A percentile compares a stretch with the other conserved stretches of the same genome.
Conservation (phyloP, 2,888 invertebrate species). For the Cyaniris semiargus region DNA sequence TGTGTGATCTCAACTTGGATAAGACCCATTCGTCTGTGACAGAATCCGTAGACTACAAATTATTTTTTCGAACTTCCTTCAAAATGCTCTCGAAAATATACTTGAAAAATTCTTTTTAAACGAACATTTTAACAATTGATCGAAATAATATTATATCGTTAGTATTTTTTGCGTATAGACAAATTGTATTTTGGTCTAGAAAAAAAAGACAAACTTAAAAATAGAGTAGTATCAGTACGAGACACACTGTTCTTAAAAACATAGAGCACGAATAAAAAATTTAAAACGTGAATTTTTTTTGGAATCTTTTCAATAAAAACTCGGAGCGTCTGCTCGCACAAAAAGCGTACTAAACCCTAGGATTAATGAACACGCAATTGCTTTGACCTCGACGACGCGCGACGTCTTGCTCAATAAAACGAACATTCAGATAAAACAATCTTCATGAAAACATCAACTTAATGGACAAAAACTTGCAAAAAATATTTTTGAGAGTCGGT, state of each 20-base stretch:
- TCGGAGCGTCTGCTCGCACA: not conserved
- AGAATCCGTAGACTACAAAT: not conserved
- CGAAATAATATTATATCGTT: too few relatives aligned
- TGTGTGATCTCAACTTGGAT: not conserved
- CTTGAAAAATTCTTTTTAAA: too few relatives aligned
- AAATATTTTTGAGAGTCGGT: not conserved
- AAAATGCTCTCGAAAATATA: too few relatives aligned
- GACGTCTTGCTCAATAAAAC: slow-evolving; percentile 20
- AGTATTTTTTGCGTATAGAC: too few relatives aligned
- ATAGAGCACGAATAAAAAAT: too few relatives aligned
- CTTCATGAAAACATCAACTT: not conserved
- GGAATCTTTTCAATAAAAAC: not conserved
- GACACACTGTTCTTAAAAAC: too few relatives aligned
- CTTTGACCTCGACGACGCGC: slow-evolving; percentile 12
- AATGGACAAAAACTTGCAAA: slow-evolving; percentile 25
- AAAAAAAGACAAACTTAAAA: too few relatives aligned
- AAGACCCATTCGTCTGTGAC: slow-evolving; percentile 16
- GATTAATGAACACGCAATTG: slow-evolving; percentile 15
- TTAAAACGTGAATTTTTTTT: too few relatives aligned
- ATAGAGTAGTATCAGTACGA: too few relatives aligned
- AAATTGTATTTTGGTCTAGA: too few relatives aligned
- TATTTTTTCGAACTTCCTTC: not conserved
- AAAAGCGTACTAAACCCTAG: slow-evolving; percentile 8
- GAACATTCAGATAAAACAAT: not conserved
- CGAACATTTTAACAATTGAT: too few relatives aligned